These are phyloP conservation scores for Ostrea edulis DNA, from an alignment of 1,140 invertebrate genomes.

Conservation along the genomic window DNA sequence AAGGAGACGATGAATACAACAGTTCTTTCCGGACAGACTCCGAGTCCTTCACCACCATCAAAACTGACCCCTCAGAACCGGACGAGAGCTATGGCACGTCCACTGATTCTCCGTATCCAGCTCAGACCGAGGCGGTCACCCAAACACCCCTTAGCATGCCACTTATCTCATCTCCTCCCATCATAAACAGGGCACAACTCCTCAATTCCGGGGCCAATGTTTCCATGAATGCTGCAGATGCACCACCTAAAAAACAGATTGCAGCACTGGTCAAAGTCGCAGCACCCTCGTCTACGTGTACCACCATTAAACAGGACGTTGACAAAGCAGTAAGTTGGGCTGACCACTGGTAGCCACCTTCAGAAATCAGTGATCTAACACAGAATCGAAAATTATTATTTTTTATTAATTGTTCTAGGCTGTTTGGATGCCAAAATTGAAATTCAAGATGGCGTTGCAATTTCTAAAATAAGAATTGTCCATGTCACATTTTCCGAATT, in stretches of 20 bases:
- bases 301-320: slow-evolving; percentile 4
- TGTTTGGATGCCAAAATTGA: no score
- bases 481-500: no score
- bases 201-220: background rate
- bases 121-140: background rate
- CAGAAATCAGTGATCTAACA: no score
- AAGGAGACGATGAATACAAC: background rate
- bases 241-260: background rate
- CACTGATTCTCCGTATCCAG: background rate
- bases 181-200: background rate
- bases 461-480: no score
- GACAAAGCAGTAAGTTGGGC: slow-evolving; percentile 22
- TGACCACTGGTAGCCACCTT: background rate
- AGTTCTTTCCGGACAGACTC: background rate
- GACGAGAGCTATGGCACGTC: background rate
- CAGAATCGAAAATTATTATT: no score
- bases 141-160: background rate
- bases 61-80: background rate
- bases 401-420: no score
- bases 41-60: background rate
- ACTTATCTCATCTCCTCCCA: background rate
- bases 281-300: background rate
- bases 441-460: no score
- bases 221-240: background rate
- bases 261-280: slow-evolving; percentile 33